Evolutionary conservation across 2,797 vertebrate species (phyloP), one percentile per base, ranked within the genome.

Genomic region (Poliocrania exsul): DNA sequence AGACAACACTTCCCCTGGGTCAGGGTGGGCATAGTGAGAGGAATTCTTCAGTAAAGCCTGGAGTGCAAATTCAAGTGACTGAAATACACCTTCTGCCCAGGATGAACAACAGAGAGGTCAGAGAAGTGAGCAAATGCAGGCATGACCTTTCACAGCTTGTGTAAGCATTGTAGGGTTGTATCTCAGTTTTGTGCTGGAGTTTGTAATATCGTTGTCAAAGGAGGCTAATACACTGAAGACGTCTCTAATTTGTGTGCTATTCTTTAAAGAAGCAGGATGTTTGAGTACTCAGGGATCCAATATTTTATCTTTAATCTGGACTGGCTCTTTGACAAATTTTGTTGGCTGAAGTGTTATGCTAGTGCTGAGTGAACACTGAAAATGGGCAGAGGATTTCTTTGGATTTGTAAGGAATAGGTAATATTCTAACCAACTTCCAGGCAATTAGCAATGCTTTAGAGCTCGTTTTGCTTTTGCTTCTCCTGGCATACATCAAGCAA

Each of bases 261-360:
- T 92, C 66, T 81, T 92, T 91, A 87, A 83, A 87, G 47, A 54
- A 95, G 66, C n/a, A 66, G 18, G 44, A 80, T 10, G 72, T 69
- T 47, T 5, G 8, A 83, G n/a, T 61, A 60, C 17, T 85, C 17
- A 40, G 40, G 50, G 33, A 80, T 89, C 40, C 79, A 62, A 83
- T 74, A 66, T 58, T 85, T 92, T 78, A 29, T 64, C n/a, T 64
- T 92, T 88, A 78, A 73, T 91, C 44, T 86, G 29, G 6, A 66
- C 50, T 88, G 69, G 28, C 23, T 74, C 51, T 92, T 78, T 42
- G 70, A 79, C 66, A 81, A 60, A 35, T 88, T 81, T 75, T 83
- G 9, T 70, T 92, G 75, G 47, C 65, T 81, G 38, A 74, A 78
- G 11, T 24, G 17, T 72, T 89, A 31, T 16, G 38, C 38, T 81